These are phyloP conservation scores for Clostera curtula DNA, from an alignment of 2,888 invertebrate species.

Conservation along the genomic window DNA sequence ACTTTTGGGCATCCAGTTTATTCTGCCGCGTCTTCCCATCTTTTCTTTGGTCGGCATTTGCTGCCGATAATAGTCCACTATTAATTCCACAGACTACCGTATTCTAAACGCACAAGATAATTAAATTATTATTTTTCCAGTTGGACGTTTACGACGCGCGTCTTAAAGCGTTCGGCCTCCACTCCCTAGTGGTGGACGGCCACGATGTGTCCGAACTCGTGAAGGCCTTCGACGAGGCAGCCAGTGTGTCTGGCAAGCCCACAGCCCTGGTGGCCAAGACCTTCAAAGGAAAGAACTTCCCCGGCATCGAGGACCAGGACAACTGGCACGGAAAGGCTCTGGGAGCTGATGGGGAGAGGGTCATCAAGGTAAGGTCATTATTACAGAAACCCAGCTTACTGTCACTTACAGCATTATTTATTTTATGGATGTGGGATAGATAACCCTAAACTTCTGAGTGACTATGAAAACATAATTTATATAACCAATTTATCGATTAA, in stretches of 20 bases:
- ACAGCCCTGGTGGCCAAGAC: slow-evolving; percentile 97
- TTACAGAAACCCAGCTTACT: neutral
- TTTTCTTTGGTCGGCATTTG: no score
- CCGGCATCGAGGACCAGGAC: slow-evolving; percentile 92
- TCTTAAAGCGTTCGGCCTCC: slow-evolving; percentile 92
- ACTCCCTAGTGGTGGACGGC: slow-evolving; percentile 95
- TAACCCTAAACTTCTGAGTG: no score
- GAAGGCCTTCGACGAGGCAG: slow-evolving; percentile 90
- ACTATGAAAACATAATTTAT: no score
- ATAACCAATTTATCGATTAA: no score
- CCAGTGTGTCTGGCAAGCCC: slow-evolving; percentile 84
- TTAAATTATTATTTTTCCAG: no score
- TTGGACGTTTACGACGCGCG: slow-evolving; percentile 89
- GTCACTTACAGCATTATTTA: no score
- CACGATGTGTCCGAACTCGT: slow-evolving; percentile 94
- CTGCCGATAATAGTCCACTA: no score
- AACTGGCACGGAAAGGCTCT: slow-evolving; percentile 99
- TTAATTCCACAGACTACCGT: no score
- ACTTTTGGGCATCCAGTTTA: no score
- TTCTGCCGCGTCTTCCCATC: no score
- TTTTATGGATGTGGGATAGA: no score
- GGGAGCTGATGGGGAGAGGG: slow-evolving; percentile 84
- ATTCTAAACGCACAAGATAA: no score
- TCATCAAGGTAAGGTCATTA: slow-evolving; percentile 63
- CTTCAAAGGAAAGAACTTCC: slow-evolving; percentile 93